Evolutionary conservation across 2,888 invertebrate species (phyloP), one percentile per base, ranked within the genome.

Genomic region (Maniola hyperantus): DNA sequence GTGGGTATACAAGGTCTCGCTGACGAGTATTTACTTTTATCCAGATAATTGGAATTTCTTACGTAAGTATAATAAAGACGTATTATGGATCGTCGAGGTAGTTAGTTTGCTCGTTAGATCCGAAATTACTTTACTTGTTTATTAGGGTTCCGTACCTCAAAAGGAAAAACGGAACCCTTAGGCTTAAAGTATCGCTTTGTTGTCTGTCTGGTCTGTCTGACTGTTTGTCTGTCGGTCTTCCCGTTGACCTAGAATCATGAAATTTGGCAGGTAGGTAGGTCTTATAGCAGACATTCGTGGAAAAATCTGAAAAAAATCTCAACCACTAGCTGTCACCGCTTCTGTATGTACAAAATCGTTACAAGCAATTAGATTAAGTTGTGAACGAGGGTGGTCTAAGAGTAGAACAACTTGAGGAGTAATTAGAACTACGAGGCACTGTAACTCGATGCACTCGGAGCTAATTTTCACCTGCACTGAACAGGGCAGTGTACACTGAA

Each of bases 391-490:
- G 51, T 13, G 26, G 48, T 26, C 39, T 39, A 39, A 51, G 39
- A 15, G 18, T 42, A 51, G 11, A 57, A 57, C 39, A 42, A 57
- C 57, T 57, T 57, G 20, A 6, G 11, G 39, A 42, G 57, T 57
- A 57, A 57, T 57, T 57, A 57, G 57, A 42, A 18, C 39, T 39
- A 13, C 1, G 13, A 15, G 15, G 6, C 15, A 2, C 8, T 51
- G 50, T 51, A 13, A 51, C 20, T 51, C 50, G 50, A 51, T 51
- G 50, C 20, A 57, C 42, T 55, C 10, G 10, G 20, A 57, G 57
- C 20, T 57, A 57, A 57, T 57, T 55, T 55, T 42, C 57, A 39
- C 57, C 57, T 57, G 57, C 42, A 4, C 20, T 60, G 55, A 64
- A 64, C 50, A 26, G 50, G 20, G 46, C 36, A 33, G 6, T 55